Conservation (phyloP, 2,888 invertebrate species). For the Thyatira batis region DNA sequence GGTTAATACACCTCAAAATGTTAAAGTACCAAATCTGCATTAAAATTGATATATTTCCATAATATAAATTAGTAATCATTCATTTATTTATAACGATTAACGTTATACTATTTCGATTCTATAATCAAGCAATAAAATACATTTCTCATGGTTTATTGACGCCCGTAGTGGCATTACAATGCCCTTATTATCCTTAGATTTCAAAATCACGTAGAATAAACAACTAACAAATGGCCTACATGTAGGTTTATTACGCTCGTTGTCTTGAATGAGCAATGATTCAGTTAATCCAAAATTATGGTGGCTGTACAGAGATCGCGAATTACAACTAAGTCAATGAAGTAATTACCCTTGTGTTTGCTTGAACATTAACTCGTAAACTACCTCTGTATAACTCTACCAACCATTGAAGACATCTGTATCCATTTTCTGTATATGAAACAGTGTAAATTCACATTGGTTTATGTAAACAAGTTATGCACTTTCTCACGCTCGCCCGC, state of each 20-base stretch:
- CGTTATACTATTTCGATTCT: not conserved
- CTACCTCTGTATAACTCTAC: conserved; percentile 18
- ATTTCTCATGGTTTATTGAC: not conserved
- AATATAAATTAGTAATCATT: not conserved
- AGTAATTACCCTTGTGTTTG: no score
- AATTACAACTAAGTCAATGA: not conserved
- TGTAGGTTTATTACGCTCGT: conserved; percentile 4
- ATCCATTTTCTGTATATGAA: conserved; percentile 50
- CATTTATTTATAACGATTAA: not conserved
- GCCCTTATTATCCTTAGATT: not conserved
- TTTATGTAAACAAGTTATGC: conserved; percentile 56
- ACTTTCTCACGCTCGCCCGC: conserved; percentile 68
- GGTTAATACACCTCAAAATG: not conserved
- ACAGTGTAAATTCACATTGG: conserved; percentile 46
- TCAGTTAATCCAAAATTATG: conserved; percentile 15
- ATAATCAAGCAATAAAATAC: not conserved
- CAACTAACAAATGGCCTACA: not conserved
- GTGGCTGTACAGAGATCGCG: conserved; percentile 3
- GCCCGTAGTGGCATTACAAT: not conserved
- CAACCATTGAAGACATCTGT: conserved; percentile 43
- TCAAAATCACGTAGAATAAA: not conserved
- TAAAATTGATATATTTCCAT: not conserved
- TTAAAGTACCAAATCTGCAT: not conserved
- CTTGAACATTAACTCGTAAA: no score
- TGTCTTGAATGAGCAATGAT: conserved; percentile 16